phyloP scores from a whole-genome alignment of 2,113 vertebrate species.

The Chaetodon auriga region DNA sequence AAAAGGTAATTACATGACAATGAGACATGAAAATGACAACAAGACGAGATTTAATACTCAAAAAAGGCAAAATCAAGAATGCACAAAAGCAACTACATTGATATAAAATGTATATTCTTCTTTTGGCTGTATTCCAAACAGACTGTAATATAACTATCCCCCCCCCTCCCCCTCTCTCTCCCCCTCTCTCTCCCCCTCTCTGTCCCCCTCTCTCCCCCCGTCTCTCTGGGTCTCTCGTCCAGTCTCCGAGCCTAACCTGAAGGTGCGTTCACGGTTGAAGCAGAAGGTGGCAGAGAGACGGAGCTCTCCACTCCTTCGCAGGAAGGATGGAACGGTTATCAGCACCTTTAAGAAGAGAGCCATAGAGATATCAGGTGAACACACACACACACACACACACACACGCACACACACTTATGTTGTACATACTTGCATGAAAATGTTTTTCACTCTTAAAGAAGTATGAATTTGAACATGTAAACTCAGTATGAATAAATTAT shows the following conservation, averaged over 20 bases:
- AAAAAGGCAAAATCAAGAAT: background rate
- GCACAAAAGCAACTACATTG: background rate
- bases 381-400: background rate
- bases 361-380: conserved; percentile 81
- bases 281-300: conserved; percentile 96
- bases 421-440: background rate
- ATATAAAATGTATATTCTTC: background rate
- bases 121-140: background rate
- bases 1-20: background rate
- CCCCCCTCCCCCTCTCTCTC: conserved; percentile 84
- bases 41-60: background rate
- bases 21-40: background rate
- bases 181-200: conserved; percentile 47
- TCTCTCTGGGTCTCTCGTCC: background rate
- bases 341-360: conserved; percentile 96
- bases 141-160: background rate
- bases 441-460: background rate
- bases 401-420: background rate
- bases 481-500: background rate
- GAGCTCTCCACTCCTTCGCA: conserved; percentile 93
- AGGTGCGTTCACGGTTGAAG: conserved; percentile 96
- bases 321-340: conserved; percentile 94
- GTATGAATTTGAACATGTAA: background rate
- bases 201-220: conserved; percentile 80
- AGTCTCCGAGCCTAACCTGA: conserved; percentile 98